Conservation (phyloP, 1,140 invertebrate species). For the Saccostrea glomerata region DNA sequence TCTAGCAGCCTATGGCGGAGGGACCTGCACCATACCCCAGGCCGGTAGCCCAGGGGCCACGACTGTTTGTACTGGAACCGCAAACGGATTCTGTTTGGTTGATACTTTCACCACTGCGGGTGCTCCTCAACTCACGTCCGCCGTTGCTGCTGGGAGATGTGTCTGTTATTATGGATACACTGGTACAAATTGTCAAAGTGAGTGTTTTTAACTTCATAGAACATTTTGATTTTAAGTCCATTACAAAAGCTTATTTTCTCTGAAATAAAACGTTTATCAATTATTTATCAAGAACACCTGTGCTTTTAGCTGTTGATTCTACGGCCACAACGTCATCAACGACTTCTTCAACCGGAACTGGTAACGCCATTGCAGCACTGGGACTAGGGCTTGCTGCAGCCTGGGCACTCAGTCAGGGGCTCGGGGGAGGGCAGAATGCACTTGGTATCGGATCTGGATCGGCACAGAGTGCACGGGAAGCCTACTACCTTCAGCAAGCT, state of each 20-base stretch:
- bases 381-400: neutral
- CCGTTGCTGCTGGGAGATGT: neutral
- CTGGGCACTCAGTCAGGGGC: neutral
- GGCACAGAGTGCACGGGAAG: too few relatives aligned
- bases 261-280: too few relatives aligned
- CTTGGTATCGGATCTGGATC: neutral
- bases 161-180: constrained; percentile 6
- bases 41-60: neutral
- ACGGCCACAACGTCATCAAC: neutral
- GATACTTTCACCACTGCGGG: neutral
- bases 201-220: too few relatives aligned
- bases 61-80: neutral
- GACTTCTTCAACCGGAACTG: neutral
- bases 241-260: too few relatives aligned
- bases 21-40: neutral
- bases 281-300: too few relatives aligned
- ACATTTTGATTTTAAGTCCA: too few relatives aligned
- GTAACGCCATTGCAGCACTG: neutral
- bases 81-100: neutral
- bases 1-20: neutral
- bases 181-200: neutral
- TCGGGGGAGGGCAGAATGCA: neutral
- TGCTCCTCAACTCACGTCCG: neutral
- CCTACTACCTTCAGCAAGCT: too few relatives aligned
- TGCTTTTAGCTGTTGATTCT: neutral